Evolutionary conservation across 2,797 vertebrate species (phyloP).

Genomic region (Choloepus didactylus): DNA sequence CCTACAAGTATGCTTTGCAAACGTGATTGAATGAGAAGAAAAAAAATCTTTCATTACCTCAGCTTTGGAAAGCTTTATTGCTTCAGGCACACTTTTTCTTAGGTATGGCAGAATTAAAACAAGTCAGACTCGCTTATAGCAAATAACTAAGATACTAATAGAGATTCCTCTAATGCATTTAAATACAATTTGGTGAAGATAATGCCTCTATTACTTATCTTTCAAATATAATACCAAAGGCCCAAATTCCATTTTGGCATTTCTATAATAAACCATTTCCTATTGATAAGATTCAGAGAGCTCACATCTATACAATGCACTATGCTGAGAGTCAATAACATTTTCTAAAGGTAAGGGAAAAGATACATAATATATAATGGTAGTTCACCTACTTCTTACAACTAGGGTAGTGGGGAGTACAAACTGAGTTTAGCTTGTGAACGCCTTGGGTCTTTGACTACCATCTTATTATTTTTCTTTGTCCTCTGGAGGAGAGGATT

Average conservation of each 20-base stretch:
- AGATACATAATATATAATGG: not conserved
- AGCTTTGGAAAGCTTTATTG: slow-evolving; percentile 43
- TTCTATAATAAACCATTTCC: not conserved
- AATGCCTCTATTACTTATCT: slow-evolving; percentile 39
- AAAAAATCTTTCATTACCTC: slow-evolving; percentile 55
- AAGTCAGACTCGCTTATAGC: not conserved
- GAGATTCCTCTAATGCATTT: not conserved
- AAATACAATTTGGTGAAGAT: slow-evolving; percentile 45
- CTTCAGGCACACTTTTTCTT: slow-evolving; percentile 38
- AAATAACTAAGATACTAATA: slow-evolving; percentile 25
- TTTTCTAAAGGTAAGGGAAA: slow-evolving; percentile 50
- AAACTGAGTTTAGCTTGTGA: slow-evolving; percentile 40
- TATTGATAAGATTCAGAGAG: not conserved
- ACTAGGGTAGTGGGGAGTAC: not conserved
- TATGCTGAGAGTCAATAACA: not conserved
- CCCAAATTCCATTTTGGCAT: slow-evolving; percentile 36
- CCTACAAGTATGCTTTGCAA: slow-evolving; percentile 45
- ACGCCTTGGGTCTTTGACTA: not conserved
- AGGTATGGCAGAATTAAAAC: slow-evolving; percentile 26
- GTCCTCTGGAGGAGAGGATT: not conserved
- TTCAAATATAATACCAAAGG: slow-evolving; percentile 17
- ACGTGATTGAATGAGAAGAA: slow-evolving; percentile 39
- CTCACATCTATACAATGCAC: not conserved
- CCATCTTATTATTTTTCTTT: slow-evolving; percentile 40
- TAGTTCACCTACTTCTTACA: slow-evolving; percentile 12